A percentile compares a stretch with the other conserved stretches of the same genome.
These are phyloP conservation scores for Tineola bisselliella DNA, from an alignment of 2,888 invertebrate genomes.

Conservation along the genomic window DNA sequence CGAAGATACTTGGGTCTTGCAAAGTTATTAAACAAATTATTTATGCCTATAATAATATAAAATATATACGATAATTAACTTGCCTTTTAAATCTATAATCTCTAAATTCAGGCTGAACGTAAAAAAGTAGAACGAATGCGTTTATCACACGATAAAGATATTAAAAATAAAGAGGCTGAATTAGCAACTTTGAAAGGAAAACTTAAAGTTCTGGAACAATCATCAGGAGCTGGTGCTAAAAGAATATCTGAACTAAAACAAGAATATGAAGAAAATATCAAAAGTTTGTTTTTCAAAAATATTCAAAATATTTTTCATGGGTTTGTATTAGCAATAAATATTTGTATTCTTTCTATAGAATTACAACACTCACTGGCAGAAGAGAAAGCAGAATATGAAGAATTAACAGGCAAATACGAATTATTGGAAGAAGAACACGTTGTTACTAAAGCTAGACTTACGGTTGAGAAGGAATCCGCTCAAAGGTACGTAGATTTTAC, in stretches of 20 bases:
- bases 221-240: slow-evolving; percentile 70
- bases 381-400: slow-evolving; percentile 79
- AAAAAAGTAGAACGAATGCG: slow-evolving; percentile 76
- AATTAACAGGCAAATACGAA: slow-evolving; percentile 84
- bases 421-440: slow-evolving; percentile 86
- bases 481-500: slow-evolving; percentile 61
- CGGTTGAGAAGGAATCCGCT: slow-evolving; percentile 82
- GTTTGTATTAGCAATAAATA: not conserved
- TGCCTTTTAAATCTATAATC: too few relatives aligned
- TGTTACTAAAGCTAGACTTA: slow-evolving; percentile 81
- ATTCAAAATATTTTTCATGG: not conserved
- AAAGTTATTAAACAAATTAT: too few relatives aligned
- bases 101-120: slow-evolving; percentile 69
- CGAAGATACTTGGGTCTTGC: too few relatives aligned
- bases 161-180: slow-evolving; percentile 80
- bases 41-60: too few relatives aligned
- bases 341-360: slow-evolving; percentile 57
- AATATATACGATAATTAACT: not conserved
- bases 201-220: slow-evolving; percentile 71
- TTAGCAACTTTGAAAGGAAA: slow-evolving; percentile 80
- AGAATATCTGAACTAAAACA: slow-evolving; percentile 74
- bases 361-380: slow-evolving; percentile 73
- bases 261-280: slow-evolving; percentile 73
- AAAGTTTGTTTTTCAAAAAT: slow-evolving; percentile 60
- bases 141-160: slow-evolving; percentile 76